Conservation (phyloP, 1,140 invertebrate species). For the Drosophila miranda region DNA sequence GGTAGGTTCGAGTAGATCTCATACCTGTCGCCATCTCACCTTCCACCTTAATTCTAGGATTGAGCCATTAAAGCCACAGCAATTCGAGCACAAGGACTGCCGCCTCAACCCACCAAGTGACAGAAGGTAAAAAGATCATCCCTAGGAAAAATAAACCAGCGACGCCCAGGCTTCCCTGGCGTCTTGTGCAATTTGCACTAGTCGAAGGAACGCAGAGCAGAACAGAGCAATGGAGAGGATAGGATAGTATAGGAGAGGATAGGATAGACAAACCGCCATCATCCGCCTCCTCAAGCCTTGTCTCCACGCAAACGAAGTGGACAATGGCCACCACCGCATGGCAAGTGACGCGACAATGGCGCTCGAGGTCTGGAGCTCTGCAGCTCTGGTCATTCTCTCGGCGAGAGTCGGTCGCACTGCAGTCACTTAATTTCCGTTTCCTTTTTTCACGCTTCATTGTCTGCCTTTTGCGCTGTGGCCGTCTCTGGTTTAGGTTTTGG, state of each 20-base stretch:
- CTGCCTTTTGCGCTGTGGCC: slow-evolving; percentile 22
- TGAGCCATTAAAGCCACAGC: slow-evolving; percentile 3
- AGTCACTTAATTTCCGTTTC: slow-evolving; percentile 74
- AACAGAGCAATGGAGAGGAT: slow-evolving; percentile 14
- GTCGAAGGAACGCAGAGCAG: slow-evolving; percentile 24
- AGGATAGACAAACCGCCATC: slow-evolving; percentile 11
- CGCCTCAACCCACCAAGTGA: background rate
- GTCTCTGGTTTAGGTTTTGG: slow-evolving; percentile 36
- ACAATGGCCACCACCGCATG: slow-evolving; percentile 56
- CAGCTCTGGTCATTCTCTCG: slow-evolving; percentile 3
- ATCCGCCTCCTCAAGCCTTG: slow-evolving; percentile 22
- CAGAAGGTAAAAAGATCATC: slow-evolving; percentile 22
- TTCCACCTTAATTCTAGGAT: too few relatives aligned
- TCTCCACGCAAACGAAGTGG: slow-evolving; percentile 55
- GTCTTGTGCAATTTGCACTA: slow-evolving; percentile 35
- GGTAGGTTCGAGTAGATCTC: too few relatives aligned
- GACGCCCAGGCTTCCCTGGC: background rate
- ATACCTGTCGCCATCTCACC: too few relatives aligned
- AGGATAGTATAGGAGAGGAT: background rate
- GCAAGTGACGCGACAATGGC: slow-evolving; percentile 67
- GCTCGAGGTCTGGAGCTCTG: slow-evolving; percentile 9
- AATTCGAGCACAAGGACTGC: background rate
- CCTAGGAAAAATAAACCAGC: slow-evolving; percentile 22
- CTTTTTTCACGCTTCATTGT: slow-evolving; percentile 74
- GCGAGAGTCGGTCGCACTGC: slow-evolving; percentile 32